These are phyloP conservation scores for Hyppa rectilinea DNA, from an alignment of 2,888 invertebrate genomes.

Conservation along the genomic window DNA sequence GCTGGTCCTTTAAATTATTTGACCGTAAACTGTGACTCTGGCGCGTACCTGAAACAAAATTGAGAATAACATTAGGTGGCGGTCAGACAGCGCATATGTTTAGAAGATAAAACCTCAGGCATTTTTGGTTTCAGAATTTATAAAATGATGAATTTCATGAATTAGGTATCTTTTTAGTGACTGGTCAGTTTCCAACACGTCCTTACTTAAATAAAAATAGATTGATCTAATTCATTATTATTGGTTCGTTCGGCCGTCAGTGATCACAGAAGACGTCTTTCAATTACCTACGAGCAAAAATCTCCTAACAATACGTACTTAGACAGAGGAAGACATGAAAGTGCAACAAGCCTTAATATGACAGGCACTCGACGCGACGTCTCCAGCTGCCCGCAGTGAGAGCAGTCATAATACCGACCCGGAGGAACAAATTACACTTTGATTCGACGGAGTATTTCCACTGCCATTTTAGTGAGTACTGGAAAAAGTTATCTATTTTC, in stretches of 20 bases:
- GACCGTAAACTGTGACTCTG: slow-evolving; percentile 54
- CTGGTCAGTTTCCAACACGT: background rate
- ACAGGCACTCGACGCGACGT: slow-evolving; percentile 33
- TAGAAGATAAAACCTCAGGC: slow-evolving; percentile 23
- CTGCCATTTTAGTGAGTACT: slow-evolving; percentile 29
- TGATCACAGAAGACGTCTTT: background rate
- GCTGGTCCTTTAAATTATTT: slow-evolving; percentile 53
- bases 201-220: background rate
- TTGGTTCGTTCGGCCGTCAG: background rate
- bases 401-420: slow-evolving; percentile 44
- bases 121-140: slow-evolving; percentile 16
- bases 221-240: background rate
- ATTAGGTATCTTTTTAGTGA: background rate
- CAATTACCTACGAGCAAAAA: background rate
- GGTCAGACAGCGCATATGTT: slow-evolving; percentile 40
- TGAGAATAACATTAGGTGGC: slow-evolving; percentile 59
- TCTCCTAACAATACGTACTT: slow-evolving; percentile 7
- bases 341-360: slow-evolving; percentile 47
- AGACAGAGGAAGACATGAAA: slow-evolving; percentile 20
- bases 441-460: slow-evolving; percentile 26
- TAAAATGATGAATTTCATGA: slow-evolving; percentile 36
- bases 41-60: slow-evolving; percentile 72
- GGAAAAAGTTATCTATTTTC: slow-evolving; percentile 19
- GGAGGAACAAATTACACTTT: slow-evolving; percentile 37
- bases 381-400: slow-evolving; percentile 22